Conservation (phyloP, 2,113 vertebrate species). For the Raja brachyura region DNA sequence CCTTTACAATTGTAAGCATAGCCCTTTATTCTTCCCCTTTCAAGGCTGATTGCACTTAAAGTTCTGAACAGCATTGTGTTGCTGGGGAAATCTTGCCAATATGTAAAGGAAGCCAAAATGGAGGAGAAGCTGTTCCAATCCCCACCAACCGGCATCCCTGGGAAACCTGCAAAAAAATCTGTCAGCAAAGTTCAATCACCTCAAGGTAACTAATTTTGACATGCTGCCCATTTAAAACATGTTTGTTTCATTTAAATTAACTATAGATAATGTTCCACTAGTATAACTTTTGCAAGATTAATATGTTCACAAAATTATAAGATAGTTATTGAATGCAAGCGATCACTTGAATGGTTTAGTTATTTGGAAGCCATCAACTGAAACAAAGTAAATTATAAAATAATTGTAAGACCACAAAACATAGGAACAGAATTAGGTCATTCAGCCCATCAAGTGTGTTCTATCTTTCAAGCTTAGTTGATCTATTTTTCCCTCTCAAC, state of each 20-base stretch:
- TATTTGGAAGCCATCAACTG: background rate
- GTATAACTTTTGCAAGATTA: background rate
- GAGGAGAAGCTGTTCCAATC: constrained; percentile 81
- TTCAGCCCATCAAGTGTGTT: no score
- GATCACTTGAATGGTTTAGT: background rate
- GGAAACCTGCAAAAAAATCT: constrained; percentile 56
- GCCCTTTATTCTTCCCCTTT: constrained; percentile 38
- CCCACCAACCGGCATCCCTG: constrained; percentile 51
- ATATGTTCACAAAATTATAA: background rate
- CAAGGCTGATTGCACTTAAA: constrained; percentile 83
- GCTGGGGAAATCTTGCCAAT: constrained; percentile 90
- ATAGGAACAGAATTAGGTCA: background rate
- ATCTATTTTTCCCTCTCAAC: no score
- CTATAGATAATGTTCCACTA: background rate
- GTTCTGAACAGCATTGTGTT: constrained; percentile 92
- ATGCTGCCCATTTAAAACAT: background rate
- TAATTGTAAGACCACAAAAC: no score
- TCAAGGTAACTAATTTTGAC: constrained; percentile 57
- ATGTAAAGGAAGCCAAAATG: constrained; percentile 93
- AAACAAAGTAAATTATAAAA: background rate
- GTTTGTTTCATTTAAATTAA: background rate
- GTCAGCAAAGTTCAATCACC: constrained; percentile 59
- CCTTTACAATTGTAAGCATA: constrained; percentile 3
- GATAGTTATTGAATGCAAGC: background rate
- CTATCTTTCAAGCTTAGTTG: no score